Percentiles rank a stretch among this genome's conserved stretches.
Conservation (phyloP, 2,888 invertebrate genomes). For the Tipula helvola region DNA sequence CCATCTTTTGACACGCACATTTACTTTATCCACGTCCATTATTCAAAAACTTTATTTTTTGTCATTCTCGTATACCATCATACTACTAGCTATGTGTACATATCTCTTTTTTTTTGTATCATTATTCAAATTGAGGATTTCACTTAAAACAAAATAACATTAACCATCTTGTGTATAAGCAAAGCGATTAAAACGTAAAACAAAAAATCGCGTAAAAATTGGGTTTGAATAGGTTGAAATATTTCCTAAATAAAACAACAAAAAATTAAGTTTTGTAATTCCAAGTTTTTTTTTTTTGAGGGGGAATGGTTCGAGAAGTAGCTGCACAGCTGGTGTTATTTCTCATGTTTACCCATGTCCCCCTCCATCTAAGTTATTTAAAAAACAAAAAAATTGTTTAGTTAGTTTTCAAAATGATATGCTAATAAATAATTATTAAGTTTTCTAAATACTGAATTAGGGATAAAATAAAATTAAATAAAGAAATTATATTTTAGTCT, state of each 20-base stretch:
- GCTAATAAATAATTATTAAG: neutral
- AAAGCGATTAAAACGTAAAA: neutral
- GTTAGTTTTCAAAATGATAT: neutral
- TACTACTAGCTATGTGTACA: neutral
- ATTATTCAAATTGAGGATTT: neutral
- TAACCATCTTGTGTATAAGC: neutral
- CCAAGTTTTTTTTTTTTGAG: neutral
- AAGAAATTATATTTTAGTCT: neutral
- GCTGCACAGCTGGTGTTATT: conserved; percentile 4
- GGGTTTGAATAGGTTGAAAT: neutral
- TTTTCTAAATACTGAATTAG: neutral
- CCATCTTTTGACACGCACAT: neutral
- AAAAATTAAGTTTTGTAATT: neutral
- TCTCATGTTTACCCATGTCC: neutral
- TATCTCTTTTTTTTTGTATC: neutral
- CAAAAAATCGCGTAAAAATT: neutral
- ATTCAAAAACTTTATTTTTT: neutral
- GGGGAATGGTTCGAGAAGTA: neutral
- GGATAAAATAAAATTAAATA: neutral
- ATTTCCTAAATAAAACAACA: neutral
- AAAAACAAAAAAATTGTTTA: neutral
- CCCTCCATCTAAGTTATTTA: neutral
- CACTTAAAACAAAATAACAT: neutral
- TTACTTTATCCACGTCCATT: neutral
- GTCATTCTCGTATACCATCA: neutral